Evolutionary conservation across 2,888 invertebrate genomes (phyloP).

Genomic region (Argyresthia goedartella): DNA sequence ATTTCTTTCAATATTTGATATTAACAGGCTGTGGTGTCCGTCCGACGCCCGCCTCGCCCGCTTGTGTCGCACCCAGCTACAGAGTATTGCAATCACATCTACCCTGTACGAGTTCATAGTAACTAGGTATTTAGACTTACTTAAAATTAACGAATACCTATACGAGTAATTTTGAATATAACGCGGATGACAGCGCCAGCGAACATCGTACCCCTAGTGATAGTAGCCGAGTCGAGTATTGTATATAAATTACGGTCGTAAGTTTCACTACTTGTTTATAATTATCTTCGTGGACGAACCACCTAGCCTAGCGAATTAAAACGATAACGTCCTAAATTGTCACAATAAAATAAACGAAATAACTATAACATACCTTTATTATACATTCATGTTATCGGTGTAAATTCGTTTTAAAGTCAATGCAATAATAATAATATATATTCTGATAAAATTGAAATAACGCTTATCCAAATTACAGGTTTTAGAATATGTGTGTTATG

Average conservation of each 20-base stretch:
- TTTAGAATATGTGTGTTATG: slow-evolving; percentile 61
- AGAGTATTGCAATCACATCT: slow-evolving; percentile 64
- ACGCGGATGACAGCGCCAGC: slow-evolving; percentile 39
- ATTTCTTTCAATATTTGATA: too few species aligned
- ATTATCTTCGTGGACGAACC: slow-evolving; percentile 54
- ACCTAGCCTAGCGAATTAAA: slow-evolving; percentile 63
- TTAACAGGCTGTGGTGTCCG: too few species aligned
- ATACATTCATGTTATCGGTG: slow-evolving; percentile 36
- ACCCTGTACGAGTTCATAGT: slow-evolving; percentile 68
- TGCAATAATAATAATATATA: slow-evolving; percentile 54
- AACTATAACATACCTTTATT: slow-evolving; percentile 50
- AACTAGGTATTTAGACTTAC: slow-evolving; percentile 48
- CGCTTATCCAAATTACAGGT: slow-evolving; percentile 56
- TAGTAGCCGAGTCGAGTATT: slow-evolving; percentile 26
- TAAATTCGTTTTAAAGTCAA: slow-evolving; percentile 63
- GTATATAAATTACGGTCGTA: slow-evolving; percentile 14
- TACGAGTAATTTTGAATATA: slow-evolving; percentile 40
- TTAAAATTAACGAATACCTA: slow-evolving; percentile 53
- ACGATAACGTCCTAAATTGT: slow-evolving; percentile 57
- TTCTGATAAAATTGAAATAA: slow-evolving; percentile 66
- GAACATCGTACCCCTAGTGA: slow-evolving; percentile 21
- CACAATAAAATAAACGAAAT: slow-evolving; percentile 56
- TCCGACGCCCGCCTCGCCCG: slow-evolving; percentile 13
- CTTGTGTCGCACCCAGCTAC: slow-evolving; percentile 50
- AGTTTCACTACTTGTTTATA: slow-evolving; percentile 32